Conservation (phyloP, 2,888 invertebrate genomes). For the Adela reaumurella region DNA sequence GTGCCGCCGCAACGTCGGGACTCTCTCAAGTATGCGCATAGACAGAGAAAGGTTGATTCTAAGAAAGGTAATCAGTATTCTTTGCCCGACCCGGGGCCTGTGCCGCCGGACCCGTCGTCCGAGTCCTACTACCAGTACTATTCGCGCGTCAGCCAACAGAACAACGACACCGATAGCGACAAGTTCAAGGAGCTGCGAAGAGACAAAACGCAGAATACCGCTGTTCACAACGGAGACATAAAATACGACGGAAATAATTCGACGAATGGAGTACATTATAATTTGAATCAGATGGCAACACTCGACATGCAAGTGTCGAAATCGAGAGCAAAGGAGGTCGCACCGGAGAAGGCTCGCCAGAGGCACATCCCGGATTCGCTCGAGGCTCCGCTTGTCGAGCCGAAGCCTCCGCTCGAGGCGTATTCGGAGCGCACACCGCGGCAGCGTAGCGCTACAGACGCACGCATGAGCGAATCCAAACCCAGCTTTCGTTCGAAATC, state of each 20-base stretch:
- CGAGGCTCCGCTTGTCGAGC: slow-evolving; percentile 28
- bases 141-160: slow-evolving; percentile 49
- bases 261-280: slow-evolving; percentile 32
- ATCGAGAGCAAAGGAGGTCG: slow-evolving; percentile 29
- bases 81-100: slow-evolving; percentile 44
- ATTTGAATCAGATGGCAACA: slow-evolving; percentile 48
- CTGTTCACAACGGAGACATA: slow-evolving; percentile 12
- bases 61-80: slow-evolving; percentile 36
- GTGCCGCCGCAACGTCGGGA: slow-evolving; percentile 45
- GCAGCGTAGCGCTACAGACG: slow-evolving; percentile 34
- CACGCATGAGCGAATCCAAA: slow-evolving; percentile 38
- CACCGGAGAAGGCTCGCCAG: slow-evolving; percentile 27
- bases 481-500: slow-evolving; percentile 53
- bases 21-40: slow-evolving; percentile 49
- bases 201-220: slow-evolving; percentile 25
- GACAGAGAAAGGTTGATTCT: slow-evolving; percentile 41
- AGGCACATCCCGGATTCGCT: not conserved
- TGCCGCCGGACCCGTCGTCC: slow-evolving; percentile 42
- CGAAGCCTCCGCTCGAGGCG: slow-evolving; percentile 46
- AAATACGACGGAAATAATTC: slow-evolving; percentile 14
- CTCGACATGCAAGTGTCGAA: slow-evolving; percentile 40
- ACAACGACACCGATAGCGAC: slow-evolving; percentile 47
- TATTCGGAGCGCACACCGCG: slow-evolving; percentile 41
- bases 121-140: slow-evolving; percentile 53
- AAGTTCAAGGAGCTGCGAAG: slow-evolving; percentile 40